Evolutionary conservation across 2,797 vertebrate genomes (phyloP).

Genomic region (Acridotheres tristis): DNA sequence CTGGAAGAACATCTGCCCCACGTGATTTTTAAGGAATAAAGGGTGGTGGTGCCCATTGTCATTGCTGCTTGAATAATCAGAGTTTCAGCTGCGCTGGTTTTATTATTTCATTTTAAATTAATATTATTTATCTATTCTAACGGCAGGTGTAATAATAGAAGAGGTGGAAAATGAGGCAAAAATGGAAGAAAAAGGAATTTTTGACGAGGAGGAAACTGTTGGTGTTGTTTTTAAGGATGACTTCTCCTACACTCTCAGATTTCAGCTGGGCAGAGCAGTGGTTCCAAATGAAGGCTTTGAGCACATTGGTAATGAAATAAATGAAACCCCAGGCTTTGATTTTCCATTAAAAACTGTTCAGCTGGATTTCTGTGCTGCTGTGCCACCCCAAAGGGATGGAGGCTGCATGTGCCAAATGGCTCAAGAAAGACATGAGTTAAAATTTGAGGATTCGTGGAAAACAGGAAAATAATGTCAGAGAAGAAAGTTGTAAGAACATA

Average conservation of each 20-base stretch:
- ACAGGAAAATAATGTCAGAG: neutral
- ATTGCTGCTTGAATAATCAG: neutral
- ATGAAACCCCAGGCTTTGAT: neutral
- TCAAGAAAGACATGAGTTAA: neutral
- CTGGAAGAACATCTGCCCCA: neutral
- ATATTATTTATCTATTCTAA: neutral
- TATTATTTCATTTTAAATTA: neutral
- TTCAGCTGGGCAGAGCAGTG: accelerated
- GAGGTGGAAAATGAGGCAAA: neutral
- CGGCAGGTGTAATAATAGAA: slow-evolving; percentile 4
- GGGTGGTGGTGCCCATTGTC: accelerated
- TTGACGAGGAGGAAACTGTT: accelerated
- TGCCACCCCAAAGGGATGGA: neutral
- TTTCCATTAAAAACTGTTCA: neutral
- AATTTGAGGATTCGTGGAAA: neutral
- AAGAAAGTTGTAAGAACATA: neutral
- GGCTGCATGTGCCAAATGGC: neutral
- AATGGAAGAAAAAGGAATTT: neutral
- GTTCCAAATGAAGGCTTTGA: neutral
- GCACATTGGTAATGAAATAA: slow-evolving; percentile 10
- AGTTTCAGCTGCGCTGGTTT: neutral
- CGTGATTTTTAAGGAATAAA: accelerated
- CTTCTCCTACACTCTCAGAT: slow-evolving; percentile 54
- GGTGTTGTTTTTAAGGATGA: slow-evolving; percentile 65
- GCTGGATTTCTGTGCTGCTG: neutral